These are phyloP conservation scores for Lepus europaeus DNA, from an alignment of 2,113 vertebrate species.

Conservation along the genomic window DNA sequence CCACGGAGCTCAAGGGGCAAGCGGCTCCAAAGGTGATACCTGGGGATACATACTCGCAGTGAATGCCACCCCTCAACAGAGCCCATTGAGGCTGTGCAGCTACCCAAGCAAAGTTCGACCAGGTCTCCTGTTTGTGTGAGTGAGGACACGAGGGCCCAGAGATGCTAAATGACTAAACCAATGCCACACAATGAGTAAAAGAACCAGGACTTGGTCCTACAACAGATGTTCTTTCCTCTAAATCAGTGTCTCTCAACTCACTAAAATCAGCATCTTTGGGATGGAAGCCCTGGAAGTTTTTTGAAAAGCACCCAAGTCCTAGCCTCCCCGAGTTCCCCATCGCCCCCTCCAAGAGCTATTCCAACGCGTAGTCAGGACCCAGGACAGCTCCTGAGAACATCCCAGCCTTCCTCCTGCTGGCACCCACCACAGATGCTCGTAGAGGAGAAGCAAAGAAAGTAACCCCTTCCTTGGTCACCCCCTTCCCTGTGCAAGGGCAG, in stretches of 20 bases:
- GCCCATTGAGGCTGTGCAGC: background rate
- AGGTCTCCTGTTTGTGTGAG: background rate
- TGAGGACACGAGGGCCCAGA: background rate
- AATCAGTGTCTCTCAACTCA: background rate
- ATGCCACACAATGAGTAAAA: background rate
- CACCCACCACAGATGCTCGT: background rate
- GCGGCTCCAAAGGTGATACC: conserved; percentile 94
- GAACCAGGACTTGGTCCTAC: background rate
- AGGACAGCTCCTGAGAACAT: background rate
- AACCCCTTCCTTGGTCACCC: background rate
- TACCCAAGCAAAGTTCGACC: fast-evolving
- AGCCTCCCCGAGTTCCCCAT: fast-evolving
- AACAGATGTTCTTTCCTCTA: background rate
- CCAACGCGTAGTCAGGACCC: background rate
- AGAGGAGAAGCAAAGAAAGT: background rate
- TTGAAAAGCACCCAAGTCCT: background rate
- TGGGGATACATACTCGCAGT: conserved; percentile 60
- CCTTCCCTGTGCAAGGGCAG: fast-evolving
- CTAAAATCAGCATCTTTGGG: background rate
- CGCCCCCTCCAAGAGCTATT: background rate
- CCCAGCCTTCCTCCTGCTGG: background rate
- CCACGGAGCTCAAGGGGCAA: conserved; percentile 91
- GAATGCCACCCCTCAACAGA: too few relatives aligned
- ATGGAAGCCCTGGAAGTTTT: background rate
- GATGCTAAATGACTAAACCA: background rate